A percentile compares a stretch with the other conserved stretches of the same genome.
phyloP scores from a whole-genome alignment of 2,888 invertebrate genomes.

The Phragmatobia fuliginosa region DNA sequence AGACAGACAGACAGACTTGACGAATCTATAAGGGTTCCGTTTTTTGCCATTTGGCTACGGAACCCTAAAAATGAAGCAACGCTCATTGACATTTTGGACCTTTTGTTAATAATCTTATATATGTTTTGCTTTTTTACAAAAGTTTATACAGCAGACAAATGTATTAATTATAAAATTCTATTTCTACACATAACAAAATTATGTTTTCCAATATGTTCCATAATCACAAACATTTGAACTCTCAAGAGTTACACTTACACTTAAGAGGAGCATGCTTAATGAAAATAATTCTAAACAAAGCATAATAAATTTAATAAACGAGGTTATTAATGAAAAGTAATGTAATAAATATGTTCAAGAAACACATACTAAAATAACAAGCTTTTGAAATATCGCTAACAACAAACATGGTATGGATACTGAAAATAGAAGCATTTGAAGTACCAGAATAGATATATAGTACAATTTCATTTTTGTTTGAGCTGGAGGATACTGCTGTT shows the following conservation, averaged over 20 bases:
- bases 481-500: no score
- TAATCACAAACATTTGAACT: neutral
- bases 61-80: no score
- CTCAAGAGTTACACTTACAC: neutral
- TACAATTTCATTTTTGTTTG: no score
- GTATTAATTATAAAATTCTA: neutral
- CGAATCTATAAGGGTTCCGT: no score
- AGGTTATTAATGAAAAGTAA: conserved; percentile 31
- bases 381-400: conserved; percentile 35
- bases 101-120: no score
- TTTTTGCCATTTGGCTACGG: no score
- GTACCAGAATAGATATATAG: neutral
- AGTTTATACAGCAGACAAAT: neutral
- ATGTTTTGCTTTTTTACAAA: neutral
- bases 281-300: conserved; percentile 40
- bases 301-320: conserved; percentile 37
- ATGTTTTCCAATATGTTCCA: neutral
- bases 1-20: no score
- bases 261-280: neutral
- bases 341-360: conserved; percentile 42
- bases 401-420: conserved; percentile 21
- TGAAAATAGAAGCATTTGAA: conserved; percentile 17
- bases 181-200: neutral
- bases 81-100: no score
- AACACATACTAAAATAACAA: conserved; percentile 44